Percentiles rank a stretch among this genome's conserved stretches.
phyloP scores from a whole-genome alignment of 1,140 invertebrate genomes.

The Drosophila simulans region DNA sequence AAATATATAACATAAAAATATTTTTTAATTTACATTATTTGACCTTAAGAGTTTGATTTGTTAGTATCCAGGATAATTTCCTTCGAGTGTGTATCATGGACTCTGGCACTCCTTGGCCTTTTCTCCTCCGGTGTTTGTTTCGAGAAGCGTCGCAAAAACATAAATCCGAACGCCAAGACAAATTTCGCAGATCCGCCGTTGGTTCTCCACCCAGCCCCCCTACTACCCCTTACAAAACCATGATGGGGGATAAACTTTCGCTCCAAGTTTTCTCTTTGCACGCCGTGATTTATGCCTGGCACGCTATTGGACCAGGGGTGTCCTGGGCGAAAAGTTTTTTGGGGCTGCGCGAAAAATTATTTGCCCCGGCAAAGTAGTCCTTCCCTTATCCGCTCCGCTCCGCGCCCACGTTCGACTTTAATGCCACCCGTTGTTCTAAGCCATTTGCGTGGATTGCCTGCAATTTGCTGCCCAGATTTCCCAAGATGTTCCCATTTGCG shows the following conservation, averaged over 20 bases:
- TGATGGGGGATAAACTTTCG: constrained; percentile 53
- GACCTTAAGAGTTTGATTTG: too few relatives aligned
- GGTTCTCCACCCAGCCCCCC: constrained; percentile 3
- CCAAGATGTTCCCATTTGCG: constrained; percentile 50
- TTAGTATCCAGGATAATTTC: neutral
- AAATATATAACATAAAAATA: too few relatives aligned
- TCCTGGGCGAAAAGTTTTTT: constrained; percentile 63
- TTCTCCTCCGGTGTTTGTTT: constrained; percentile 65
- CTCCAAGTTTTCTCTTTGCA: constrained; percentile 69
- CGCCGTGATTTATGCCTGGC: constrained; percentile 74
- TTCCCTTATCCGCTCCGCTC: constrained; percentile 1
- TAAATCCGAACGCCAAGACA: constrained; percentile 83
- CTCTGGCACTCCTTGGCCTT: constrained; percentile 25
- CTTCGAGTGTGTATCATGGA: constrained; percentile 17
- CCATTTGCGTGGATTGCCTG: constrained; percentile 83
- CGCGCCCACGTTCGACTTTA: constrained; percentile 28
- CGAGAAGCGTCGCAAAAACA: constrained; percentile 79
- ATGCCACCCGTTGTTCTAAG: constrained; percentile 82
- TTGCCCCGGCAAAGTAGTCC: constrained; percentile 63
- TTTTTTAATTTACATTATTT: too few relatives aligned
- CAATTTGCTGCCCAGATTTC: constrained; percentile 82
- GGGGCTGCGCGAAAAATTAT: constrained; percentile 73
- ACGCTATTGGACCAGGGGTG: constrained; percentile 72
- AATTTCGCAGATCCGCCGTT: constrained; percentile 80
- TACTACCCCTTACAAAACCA: neutral